phyloP scores from a whole-genome alignment of 2,888 invertebrate genomes.

The Phyto melanocephala region DNA sequence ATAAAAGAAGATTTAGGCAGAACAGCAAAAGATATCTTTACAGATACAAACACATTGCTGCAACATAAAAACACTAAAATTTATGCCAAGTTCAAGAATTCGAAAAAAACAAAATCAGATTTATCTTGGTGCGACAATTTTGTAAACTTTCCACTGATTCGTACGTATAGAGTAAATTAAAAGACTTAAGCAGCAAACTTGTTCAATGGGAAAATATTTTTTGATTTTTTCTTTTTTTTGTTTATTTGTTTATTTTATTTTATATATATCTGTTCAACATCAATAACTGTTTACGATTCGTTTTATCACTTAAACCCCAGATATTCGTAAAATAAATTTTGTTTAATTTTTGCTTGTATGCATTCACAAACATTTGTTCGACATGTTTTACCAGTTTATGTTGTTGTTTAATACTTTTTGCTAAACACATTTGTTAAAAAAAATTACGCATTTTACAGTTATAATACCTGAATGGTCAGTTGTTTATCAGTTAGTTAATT shows the following conservation, averaged over 20 bases:
- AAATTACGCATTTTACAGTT: conserved; percentile 63
- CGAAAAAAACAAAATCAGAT: background rate
- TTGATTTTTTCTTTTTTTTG: background rate
- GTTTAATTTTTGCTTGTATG: conserved; percentile 13
- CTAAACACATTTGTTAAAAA: background rate
- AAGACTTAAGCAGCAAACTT: conserved; percentile 55
- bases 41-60: background rate
- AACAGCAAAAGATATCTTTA: background rate
- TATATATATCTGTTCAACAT: background rate
- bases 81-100: conserved; percentile 47
- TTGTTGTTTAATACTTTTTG: background rate
- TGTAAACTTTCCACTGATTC: background rate
- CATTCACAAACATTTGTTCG: conserved; percentile 41
- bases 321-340: background rate
- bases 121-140: background rate
- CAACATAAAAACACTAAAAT: background rate
- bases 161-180: background rate
- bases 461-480: background rate
- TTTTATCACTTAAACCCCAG: background rate
- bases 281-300: background rate
- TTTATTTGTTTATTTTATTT: background rate
- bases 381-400: conserved; percentile 47
- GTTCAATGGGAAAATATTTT: conserved; percentile 34
- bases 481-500: background rate
- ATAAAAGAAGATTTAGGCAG: background rate